These are phyloP conservation scores for Pyralis farinalis DNA, from an alignment of 2,888 invertebrate species.

Conservation along the genomic window DNA sequence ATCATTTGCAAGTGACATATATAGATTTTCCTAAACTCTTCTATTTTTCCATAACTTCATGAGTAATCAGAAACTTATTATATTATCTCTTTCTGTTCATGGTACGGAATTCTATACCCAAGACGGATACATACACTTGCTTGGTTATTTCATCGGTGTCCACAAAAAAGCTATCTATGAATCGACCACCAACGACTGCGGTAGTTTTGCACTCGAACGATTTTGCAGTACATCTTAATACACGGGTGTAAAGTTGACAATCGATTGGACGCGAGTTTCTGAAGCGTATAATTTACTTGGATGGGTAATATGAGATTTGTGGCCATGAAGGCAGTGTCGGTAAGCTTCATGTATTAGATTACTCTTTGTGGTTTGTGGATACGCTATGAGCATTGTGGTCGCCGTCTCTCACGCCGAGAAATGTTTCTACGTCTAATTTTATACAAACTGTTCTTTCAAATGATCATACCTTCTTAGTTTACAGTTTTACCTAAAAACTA, in stretches of 20 bases:
- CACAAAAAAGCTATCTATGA: conserved; percentile 74
- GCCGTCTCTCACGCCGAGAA: conserved; percentile 60
- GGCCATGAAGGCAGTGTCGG: conserved; percentile 75
- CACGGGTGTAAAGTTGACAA: conserved; percentile 31
- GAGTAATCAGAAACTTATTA: too few species aligned
- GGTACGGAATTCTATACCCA: background rate
- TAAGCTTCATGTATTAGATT: conserved; percentile 79
- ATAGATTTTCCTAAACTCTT: too few species aligned
- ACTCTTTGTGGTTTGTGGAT: conserved; percentile 73
- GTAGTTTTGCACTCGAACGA: conserved; percentile 30
- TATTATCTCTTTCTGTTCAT: too few species aligned
- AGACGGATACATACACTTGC: conserved; percentile 1
- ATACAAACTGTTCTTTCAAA: conserved; percentile 41
- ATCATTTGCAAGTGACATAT: too few species aligned
- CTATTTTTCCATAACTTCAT: too few species aligned
- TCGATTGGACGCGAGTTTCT: conserved; percentile 28
- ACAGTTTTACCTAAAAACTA: too few species aligned
- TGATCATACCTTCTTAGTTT: background rate
- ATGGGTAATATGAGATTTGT: conserved; percentile 71
- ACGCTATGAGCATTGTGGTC: conserved; percentile 73
- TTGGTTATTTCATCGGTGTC: conserved; percentile 49
- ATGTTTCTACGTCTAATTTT: conserved; percentile 45
- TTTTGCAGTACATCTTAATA: conserved; percentile 28
- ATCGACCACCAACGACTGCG: conserved; percentile 50
- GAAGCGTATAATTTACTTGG: conserved; percentile 14